phyloP scores from a whole-genome alignment of 2,113 vertebrate species.

The Mustela nigripes region DNA sequence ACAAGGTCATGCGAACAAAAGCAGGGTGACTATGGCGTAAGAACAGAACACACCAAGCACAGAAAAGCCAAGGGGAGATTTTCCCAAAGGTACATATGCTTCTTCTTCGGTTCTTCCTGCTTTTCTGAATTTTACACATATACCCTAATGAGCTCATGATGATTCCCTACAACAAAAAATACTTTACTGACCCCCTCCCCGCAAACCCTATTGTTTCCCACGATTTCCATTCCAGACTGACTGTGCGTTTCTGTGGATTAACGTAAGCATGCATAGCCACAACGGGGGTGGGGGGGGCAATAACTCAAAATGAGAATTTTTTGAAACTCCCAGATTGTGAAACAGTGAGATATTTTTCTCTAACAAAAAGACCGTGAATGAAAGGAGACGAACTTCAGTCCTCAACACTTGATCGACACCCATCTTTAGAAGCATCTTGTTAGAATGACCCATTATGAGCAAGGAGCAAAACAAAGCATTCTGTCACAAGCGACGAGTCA shows the following conservation, averaged over 20 bases:
- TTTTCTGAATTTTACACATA: neutral
- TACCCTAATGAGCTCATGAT: neutral
- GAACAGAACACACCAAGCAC: rapidly evolving
- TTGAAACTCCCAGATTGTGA: neutral
- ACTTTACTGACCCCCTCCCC: neutral
- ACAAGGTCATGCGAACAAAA: neutral
- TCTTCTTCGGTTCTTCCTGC: neutral
- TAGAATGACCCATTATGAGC: neutral
- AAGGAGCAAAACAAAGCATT: neutral
- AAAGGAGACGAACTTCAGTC: neutral
- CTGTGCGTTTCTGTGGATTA: neutral
- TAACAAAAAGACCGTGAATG: neutral
- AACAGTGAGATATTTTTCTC: neutral
- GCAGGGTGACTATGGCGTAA: neutral
- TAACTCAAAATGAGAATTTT: neutral
- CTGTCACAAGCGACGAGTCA: neutral
- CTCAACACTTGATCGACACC: neutral
- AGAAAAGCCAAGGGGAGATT: neutral
- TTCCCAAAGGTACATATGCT: neutral
- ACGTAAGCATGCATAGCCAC: neutral
- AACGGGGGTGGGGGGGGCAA: too few relatives aligned
- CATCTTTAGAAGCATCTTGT: neutral
- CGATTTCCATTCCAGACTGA: neutral
- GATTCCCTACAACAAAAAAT: neutral
- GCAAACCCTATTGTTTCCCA: neutral